These are phyloP conservation scores for Sinocyclocheilus grahami DNA, from an alignment of 2,113 vertebrate genomes.

Conservation along the genomic window DNA sequence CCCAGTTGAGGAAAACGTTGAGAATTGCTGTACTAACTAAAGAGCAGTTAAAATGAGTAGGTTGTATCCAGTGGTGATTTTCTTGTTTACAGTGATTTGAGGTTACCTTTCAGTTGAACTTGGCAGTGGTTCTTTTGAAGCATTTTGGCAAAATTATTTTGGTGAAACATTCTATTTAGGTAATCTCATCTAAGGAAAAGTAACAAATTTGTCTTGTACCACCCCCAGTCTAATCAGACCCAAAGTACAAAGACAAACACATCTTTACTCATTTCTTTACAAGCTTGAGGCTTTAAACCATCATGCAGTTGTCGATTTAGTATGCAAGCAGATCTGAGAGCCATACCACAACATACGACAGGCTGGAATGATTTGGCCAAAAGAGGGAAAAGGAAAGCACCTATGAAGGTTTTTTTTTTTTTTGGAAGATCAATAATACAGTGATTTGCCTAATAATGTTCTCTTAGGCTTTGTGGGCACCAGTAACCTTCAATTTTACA, in stretches of 20 bases:
- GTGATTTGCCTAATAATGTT: not conserved
- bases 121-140: not conserved
- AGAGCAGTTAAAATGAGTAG: not conserved
- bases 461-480: not conserved
- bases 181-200: not conserved
- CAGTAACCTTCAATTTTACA: not conserved
- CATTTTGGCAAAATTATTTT: not conserved
- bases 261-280: not conserved
- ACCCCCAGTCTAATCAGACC: not conserved
- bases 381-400: not conserved
- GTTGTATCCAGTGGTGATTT: constrained; percentile 24
- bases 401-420: not conserved
- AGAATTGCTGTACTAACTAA: not conserved
- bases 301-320: not conserved
- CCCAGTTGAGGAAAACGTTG: not conserved
- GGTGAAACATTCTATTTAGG: not conserved
- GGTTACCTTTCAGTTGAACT: not conserved
- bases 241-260: not conserved
- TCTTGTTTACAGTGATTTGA: constrained; percentile 14
- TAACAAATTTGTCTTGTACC: not conserved
- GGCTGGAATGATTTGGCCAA: not conserved
- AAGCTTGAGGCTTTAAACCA: constrained; percentile 4
- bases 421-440: not conserved
- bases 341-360: not conserved
- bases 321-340: not conserved